Percentiles rank a stretch among this genome's conserved stretches.
Evolutionary conservation across 2,888 invertebrate genomes (phyloP).

Genomic region (Antheraea assamensis): DNA sequence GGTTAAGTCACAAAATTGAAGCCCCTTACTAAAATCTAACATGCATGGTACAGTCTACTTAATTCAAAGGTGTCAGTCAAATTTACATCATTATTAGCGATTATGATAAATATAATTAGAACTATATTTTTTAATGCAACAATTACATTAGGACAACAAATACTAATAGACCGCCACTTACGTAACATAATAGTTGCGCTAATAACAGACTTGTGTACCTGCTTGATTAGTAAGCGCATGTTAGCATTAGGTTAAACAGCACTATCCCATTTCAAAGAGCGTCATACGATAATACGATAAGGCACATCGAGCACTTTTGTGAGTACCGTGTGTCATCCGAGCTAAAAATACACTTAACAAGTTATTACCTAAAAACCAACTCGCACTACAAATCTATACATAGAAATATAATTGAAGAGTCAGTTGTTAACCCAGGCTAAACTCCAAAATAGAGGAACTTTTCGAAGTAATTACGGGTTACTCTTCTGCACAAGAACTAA

Average conservation of each 20-base stretch:
- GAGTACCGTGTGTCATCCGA: constrained; percentile 6
- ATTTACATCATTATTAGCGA: background rate
- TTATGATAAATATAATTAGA: background rate
- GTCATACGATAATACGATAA: constrained; percentile 13
- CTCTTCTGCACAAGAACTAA: too few relatives aligned
- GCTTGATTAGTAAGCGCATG: constrained; percentile 42
- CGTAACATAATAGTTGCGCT: constrained; percentile 24
- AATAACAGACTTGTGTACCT: constrained; percentile 48
- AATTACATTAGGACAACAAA: background rate
- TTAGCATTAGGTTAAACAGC: constrained; percentile 50
- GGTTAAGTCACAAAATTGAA: background rate
- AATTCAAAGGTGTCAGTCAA: background rate
- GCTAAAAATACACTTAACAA: constrained; percentile 2
- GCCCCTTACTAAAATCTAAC: background rate
- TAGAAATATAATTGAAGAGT: too few relatives aligned
- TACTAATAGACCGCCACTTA: constrained; percentile 3
- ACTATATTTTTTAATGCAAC: background rate
- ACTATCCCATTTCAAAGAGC: constrained; percentile 64
- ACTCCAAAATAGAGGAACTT: too few relatives aligned
- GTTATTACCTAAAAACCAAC: background rate
- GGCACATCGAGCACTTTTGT: constrained; percentile 5
- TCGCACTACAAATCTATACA: background rate
- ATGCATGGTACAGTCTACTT: background rate
- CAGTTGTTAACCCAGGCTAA: too few relatives aligned
- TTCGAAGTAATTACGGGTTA: too few relatives aligned